A percentile compares a stretch with the other conserved stretches of the same genome.
Conservation (phyloP, 2,797 vertebrate species). For the Falco peregrinus region DNA sequence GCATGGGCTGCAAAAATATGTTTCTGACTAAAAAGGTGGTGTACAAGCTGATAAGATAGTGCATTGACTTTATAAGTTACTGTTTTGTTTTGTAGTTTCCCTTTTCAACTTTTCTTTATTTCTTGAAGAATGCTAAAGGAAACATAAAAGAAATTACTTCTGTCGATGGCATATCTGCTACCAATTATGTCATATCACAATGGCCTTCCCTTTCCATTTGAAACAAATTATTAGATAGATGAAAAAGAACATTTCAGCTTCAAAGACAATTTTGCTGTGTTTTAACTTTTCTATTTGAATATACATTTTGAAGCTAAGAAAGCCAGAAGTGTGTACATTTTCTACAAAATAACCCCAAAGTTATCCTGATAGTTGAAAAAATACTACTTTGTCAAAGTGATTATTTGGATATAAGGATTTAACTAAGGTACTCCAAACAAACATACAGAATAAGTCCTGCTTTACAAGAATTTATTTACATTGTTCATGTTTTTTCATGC, state of each 20-base stretch:
- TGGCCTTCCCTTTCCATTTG: background rate
- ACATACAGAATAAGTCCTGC: background rate
- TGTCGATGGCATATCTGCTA: background rate
- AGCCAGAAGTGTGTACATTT: accelerated
- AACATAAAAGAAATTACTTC: background rate
- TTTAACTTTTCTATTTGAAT: background rate
- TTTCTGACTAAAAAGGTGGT: background rate
- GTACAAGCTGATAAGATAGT: background rate
- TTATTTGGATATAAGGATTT: background rate
- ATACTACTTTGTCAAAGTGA: background rate
- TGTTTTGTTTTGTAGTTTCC: background rate
- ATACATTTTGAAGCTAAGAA: background rate
- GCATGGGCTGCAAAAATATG: background rate
- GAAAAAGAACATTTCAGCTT: background rate
- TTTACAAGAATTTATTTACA: background rate
- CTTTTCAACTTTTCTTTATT: background rate
- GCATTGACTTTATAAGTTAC: background rate
- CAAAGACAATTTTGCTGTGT: background rate
- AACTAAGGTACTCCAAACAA: background rate
- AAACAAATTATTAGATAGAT: background rate
- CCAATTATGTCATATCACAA: background rate
- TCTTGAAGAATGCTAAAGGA: background rate
- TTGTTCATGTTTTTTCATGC: background rate
- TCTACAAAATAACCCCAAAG: background rate
- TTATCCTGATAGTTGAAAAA: background rate